Base-by-base conservation (phyloP, 2,888 invertebrate species). In the Gordius sp. region DNA sequence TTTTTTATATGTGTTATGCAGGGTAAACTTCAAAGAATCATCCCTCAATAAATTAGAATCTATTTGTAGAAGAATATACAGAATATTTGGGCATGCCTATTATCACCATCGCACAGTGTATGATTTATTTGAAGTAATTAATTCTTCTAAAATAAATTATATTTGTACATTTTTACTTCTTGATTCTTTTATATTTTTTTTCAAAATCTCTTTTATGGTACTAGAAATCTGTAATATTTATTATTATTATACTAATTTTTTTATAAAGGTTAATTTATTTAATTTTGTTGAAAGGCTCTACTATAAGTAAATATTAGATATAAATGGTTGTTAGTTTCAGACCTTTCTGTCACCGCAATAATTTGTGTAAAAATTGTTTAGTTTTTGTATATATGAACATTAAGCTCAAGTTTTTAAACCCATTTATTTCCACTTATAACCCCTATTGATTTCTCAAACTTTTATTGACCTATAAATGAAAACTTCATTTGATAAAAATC, bases 31-130 rank as follows among this genome's bases (percentile, higher is more conserved):
- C 71, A 91, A 93, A 71, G 97, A 97, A 69, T 86, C 93, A 16
- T 93, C 93, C 28, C 87, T 97, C 62, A 83, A 87, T 56, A 99
- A 99, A 73, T 74, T 99, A 65, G 93, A 93, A 56, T 93, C 93
- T 47, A 93, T 97, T 8, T 97, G 97, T 71, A 78, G 97, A 64
- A 77, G 97, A 65, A 93, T 99, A 1, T 97, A 97, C 71, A 79
- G 97, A 73, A 97, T 97, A 69, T 99, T 97, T 72, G 93, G 93
- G 56, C 97, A 99, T 73, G 93, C 97, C 28, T 97, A 87, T 71
- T 99, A 86, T 71, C 97, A 99, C 72, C 97, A 97, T 71, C 77
- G 85, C 64, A 76, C 79, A 63, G 80, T 93, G 69, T 97, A 93
- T 74, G 91, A 97, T 73, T 82, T 86, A 63, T 99, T 93, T 73